These are phyloP conservation scores for Xerus inauris DNA, from an alignment of 2,113 vertebrate species.

Conservation along the genomic window DNA sequence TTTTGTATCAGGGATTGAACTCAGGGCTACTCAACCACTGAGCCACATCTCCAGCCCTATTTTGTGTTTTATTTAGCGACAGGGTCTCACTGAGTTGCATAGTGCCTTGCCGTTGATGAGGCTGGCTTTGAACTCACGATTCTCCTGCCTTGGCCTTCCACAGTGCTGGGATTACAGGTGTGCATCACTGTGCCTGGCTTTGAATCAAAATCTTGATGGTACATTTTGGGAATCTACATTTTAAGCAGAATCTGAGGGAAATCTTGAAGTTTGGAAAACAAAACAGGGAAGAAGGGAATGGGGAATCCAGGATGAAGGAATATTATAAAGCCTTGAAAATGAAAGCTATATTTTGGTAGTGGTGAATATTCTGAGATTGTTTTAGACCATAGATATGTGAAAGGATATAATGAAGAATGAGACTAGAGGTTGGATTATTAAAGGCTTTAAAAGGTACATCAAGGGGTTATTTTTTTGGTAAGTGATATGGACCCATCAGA, in stretches of 20 bases:
- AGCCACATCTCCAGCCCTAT: too few relatives aligned
- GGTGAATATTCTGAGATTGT: neutral
- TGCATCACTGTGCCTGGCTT: too few relatives aligned
- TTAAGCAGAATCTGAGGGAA: conserved; percentile 19
- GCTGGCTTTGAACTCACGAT: too few relatives aligned
- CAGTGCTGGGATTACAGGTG: too few relatives aligned
- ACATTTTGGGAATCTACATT: neutral
- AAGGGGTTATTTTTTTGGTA: neutral
- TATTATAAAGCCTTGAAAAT: neutral
- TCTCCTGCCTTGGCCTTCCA: too few relatives aligned
- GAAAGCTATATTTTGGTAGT: conserved; percentile 6
- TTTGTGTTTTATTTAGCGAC: too few relatives aligned
- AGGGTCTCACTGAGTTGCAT: too few relatives aligned
- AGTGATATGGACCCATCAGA: neutral
- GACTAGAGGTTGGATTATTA: neutral
- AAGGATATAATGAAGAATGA: neutral
- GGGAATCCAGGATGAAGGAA: neutral
- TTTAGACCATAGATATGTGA: neutral
- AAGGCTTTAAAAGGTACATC: neutral
- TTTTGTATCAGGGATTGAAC: too few relatives aligned
- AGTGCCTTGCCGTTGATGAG: too few relatives aligned
- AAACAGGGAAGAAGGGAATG: neutral
- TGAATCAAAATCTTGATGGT: conserved; percentile 2
- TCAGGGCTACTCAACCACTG: too few relatives aligned
- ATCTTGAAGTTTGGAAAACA: neutral